phyloP scores from a whole-genome alignment of 2,888 invertebrate genomes.

The Alitta virens region DNA sequence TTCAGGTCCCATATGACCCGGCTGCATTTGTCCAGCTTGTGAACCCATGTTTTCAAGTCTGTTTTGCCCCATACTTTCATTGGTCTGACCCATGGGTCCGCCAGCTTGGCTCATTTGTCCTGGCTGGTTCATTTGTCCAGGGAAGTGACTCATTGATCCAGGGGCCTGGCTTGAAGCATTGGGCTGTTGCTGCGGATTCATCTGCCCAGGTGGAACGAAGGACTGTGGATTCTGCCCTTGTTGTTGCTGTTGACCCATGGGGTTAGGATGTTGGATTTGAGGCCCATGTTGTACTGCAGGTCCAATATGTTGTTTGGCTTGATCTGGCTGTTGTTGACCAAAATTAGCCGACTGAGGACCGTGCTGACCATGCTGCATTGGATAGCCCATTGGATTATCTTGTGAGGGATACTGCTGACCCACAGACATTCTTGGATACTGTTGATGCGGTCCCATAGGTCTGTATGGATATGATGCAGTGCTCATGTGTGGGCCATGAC shows the following conservation, averaged over 20 bases:
- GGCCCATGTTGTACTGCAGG: no score
- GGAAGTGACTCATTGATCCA: not conserved
- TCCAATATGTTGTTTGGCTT: no score
- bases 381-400: no score
- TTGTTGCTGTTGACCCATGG: not conserved
- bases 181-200: not conserved
- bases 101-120: not conserved
- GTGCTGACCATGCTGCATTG: no score
- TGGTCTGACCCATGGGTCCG: not conserved
- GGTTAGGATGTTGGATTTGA: not conserved
- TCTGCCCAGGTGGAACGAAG: not conserved
- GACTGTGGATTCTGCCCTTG: not conserved
- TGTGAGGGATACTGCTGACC: no score
- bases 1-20: not conserved
- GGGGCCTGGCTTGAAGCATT: not conserved
- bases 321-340: no score
- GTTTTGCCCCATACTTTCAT: not conserved
- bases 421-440: no score
- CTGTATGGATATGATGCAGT: no score
- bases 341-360: no score
- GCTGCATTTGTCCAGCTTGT: not conserved
- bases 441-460: no score
- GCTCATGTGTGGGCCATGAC: not conserved
- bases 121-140: not conserved
- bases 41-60: not conserved